phyloP scores from a whole-genome alignment of 2,113 vertebrate genomes.

The Sebastes schlegelii region DNA sequence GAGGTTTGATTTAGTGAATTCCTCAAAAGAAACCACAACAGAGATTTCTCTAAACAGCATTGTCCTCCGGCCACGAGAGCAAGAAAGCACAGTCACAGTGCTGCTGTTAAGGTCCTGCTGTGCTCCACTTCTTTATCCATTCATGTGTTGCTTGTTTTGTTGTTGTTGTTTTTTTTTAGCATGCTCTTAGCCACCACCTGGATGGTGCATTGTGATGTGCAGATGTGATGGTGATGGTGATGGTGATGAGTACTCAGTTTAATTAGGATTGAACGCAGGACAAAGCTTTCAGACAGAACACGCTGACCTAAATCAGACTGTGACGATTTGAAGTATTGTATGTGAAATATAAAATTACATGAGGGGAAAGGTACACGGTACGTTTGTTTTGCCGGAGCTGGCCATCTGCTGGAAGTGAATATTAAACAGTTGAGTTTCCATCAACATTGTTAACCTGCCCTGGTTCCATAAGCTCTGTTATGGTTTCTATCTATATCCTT shows the following conservation, averaged over 20 bases:
- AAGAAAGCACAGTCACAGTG: background rate
- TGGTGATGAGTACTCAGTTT: constrained; percentile 10
- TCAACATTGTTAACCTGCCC: background rate
- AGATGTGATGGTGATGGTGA: constrained; percentile 24
- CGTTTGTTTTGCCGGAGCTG: constrained; percentile 1
- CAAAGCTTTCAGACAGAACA: constrained; percentile 35
- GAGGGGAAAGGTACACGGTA: background rate
- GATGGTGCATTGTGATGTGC: constrained; percentile 23
- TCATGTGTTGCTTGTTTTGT: constrained; percentile 3
- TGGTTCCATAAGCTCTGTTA: background rate
- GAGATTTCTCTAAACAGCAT: background rate
- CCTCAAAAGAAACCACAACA: constrained; percentile 18
- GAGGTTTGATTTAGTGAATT: background rate
- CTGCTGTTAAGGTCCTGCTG: constrained; percentile 9
- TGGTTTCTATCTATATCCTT: background rate
- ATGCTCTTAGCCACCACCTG: constrained; percentile 22
- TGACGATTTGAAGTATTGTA: background rate
- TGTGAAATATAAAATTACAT: background rate
- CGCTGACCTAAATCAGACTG: constrained; percentile 19
- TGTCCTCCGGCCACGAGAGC: constrained; percentile 19
- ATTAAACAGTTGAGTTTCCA: background rate
- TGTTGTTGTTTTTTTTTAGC: background rate
- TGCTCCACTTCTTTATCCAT: constrained; percentile 44
- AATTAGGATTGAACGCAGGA: constrained; percentile 9
- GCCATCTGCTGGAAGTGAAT: constrained; percentile 43